These are phyloP conservation scores for Callyntrura guangdongensis DNA, from an alignment of 2,888 invertebrate species.

Conservation along the genomic window DNA sequence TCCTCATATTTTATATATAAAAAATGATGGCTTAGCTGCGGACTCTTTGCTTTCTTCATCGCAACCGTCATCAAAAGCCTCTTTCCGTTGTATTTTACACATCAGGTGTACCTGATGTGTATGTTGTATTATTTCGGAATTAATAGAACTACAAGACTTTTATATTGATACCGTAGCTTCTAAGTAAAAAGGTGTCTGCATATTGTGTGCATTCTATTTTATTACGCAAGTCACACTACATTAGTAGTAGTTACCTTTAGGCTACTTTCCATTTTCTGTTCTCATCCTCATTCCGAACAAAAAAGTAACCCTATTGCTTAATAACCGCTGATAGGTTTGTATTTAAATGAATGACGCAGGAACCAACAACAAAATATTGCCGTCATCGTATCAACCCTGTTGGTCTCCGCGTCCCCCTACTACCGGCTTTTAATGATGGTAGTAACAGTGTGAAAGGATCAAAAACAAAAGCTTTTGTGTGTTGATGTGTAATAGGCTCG, in stretches of 20 bases:
- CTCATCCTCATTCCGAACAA: not conserved
- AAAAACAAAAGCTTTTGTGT: not conserved
- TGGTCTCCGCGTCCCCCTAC: not conserved
- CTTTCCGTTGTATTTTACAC: not conserved
- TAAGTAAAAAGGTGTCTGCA: not conserved
- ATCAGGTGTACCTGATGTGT: not conserved
- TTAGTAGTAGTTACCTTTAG: not conserved
- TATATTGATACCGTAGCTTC: too few relatives aligned
- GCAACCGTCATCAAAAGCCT: not conserved
- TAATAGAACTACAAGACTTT: not conserved
- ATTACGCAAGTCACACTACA: conserved; percentile 1
- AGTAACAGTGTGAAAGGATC: not conserved
- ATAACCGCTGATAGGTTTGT: not conserved
- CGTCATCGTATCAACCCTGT: not conserved
- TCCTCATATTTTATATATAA: conserved; percentile 1
- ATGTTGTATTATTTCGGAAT: not conserved
- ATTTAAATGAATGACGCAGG: conserved; percentile 13
- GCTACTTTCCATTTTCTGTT: not conserved
- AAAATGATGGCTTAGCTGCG: not conserved
- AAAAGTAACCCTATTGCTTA: not conserved
- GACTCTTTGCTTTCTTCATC: not conserved
- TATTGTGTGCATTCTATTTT: conserved; percentile 1
- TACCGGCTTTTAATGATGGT: not conserved
- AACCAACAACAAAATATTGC: conserved; percentile 1
- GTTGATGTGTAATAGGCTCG: not conserved